Conservation (phyloP, 1,140 invertebrate genomes). For the Drosophila neocordata region DNA sequence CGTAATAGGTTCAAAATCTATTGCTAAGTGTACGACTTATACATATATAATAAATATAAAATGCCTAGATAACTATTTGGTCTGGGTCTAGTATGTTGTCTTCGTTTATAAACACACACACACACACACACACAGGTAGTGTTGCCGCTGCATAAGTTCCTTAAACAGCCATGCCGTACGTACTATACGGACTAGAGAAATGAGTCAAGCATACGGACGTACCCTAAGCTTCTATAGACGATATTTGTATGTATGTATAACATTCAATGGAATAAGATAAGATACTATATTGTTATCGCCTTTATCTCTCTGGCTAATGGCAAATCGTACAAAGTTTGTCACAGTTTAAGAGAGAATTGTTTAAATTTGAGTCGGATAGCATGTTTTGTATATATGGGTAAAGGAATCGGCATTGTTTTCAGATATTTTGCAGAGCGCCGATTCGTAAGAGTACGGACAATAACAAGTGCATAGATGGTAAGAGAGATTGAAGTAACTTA, state of each 20-base stretch:
- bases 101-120: too few species aligned
- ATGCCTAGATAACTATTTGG: not conserved
- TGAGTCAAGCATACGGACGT: conserved; percentile 4
- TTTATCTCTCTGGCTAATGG: conserved; percentile 59
- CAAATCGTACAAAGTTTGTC: conserved; percentile 37
- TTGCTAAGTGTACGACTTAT: not conserved
- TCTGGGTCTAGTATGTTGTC: not conserved
- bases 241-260: conserved; percentile 17
- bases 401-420: not conserved
- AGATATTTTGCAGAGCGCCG: not conserved
- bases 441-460: too few species aligned
- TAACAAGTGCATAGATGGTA: too few species aligned
- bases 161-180: not conserved
- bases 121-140: not conserved
- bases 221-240: not conserved
- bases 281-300: conserved; percentile 63
- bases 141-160: not conserved
- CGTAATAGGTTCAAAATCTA: not conserved
- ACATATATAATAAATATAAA: not conserved
- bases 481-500: too few species aligned
- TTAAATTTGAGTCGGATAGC: conserved; percentile 9
- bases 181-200: not conserved
- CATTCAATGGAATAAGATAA: conserved; percentile 72
- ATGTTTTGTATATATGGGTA: not conserved
- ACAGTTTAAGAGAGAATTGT: conserved; percentile 49